These are phyloP conservation scores for Python bivittatus DNA, from an alignment of 2,113 vertebrate species.

Conservation along the genomic window DNA sequence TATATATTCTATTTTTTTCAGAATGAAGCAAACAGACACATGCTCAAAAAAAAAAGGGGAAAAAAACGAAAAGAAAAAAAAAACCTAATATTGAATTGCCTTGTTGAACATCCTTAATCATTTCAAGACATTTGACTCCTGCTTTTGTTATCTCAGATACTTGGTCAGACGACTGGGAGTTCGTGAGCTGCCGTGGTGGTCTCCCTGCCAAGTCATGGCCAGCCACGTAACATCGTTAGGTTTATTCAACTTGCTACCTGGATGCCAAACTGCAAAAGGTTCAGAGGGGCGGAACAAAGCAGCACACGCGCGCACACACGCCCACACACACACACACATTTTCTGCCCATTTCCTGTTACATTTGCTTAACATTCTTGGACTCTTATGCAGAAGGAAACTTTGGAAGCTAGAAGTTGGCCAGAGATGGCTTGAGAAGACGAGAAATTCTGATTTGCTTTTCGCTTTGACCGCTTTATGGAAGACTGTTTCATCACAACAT, in stretches of 20 bases:
- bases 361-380: slow-evolving; percentile 53
- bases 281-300: slow-evolving; percentile 47
- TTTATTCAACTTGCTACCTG: slow-evolving; percentile 45
- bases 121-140: slow-evolving; percentile 58
- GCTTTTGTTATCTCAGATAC: slow-evolving; percentile 49
- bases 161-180: slow-evolving; percentile 43
- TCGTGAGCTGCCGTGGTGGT: slow-evolving; percentile 39
- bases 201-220: slow-evolving; percentile 20
- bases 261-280: slow-evolving; percentile 58
- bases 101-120: slow-evolving; percentile 60
- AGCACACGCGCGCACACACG: not conserved
- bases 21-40: slow-evolving; percentile 48
- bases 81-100: slow-evolving; percentile 49
- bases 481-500: slow-evolving; percentile 48
- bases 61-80: slow-evolving; percentile 24
- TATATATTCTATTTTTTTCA: slow-evolving; percentile 73
- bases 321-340: slow-evolving; percentile 14
- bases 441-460: slow-evolving; percentile 15
- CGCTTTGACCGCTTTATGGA: slow-evolving; percentile 49
- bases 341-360: slow-evolving; percentile 38
- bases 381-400: slow-evolving; percentile 45
- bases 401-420: slow-evolving; percentile 42
- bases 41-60: slow-evolving; percentile 16
- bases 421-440: slow-evolving; percentile 35
- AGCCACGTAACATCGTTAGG: slow-evolving; percentile 41